A percentile compares a stretch with the other conserved stretches of the same genome.
Conservation (phyloP, 2,113 vertebrate species). For the Phylloscopus trochilus region DNA sequence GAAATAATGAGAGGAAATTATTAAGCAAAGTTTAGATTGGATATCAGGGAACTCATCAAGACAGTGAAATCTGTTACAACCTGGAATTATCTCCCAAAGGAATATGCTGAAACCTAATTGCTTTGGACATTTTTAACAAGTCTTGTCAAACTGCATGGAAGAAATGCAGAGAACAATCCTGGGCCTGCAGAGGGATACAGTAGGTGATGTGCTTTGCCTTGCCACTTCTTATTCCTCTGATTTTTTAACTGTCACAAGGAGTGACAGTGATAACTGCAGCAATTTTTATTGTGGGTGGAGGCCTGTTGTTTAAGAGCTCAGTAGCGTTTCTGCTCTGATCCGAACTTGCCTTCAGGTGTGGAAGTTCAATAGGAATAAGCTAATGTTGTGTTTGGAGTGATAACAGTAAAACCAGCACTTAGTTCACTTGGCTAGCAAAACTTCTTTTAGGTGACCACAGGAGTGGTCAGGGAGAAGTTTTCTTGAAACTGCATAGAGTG, state of each 20-base stretch:
- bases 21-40: slow-evolving; percentile 20
- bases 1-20: slow-evolving; percentile 32
- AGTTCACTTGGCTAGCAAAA: not conserved
- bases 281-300: not conserved
- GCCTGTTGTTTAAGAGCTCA: not conserved
- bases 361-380: not conserved
- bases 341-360: not conserved
- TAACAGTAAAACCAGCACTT: not conserved
- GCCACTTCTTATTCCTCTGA: not conserved
- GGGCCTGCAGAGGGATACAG: not conserved
- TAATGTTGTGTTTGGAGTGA: not conserved
- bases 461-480: not conserved
- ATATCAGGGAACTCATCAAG: not conserved
- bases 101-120: slow-evolving; percentile 4
- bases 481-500: not conserved
- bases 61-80: not conserved
- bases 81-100: not conserved
- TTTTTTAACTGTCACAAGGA: not conserved
- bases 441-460: not conserved
- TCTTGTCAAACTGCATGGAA: not conserved
- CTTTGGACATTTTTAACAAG: slow-evolving; percentile 21
- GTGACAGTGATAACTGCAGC: not conserved
- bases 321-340: fast-evolving
- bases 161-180: not conserved
- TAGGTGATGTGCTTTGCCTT: not conserved